Evolutionary conservation across 1,140 invertebrate genomes (phyloP).

Genomic region (Temnothorax longispinosus): DNA sequence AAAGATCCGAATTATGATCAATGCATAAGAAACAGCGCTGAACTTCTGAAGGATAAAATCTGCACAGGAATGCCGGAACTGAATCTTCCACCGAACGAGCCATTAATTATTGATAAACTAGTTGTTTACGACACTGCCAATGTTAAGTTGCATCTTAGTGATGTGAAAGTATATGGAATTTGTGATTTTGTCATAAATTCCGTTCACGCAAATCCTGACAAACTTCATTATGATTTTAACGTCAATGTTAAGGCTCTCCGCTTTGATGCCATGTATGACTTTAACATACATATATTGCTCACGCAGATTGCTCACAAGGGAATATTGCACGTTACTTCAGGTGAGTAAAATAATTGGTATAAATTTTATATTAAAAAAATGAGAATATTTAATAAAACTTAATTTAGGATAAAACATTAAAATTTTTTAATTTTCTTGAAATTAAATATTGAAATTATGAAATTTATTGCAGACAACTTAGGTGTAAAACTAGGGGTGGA

Average conservation of each 20-base stretch:
- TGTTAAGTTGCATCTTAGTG: conserved; percentile 84
- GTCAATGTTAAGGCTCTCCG: conserved; percentile 83
- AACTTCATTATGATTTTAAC: conserved; percentile 79
- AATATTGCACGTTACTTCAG: conserved; percentile 66
- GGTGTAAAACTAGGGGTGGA: conserved; percentile 50
- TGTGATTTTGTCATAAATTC: conserved; percentile 85
- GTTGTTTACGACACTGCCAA: conserved; percentile 79
- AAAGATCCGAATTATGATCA: conserved; percentile 87
- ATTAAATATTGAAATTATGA: background rate
- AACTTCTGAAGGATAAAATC: conserved; percentile 85
- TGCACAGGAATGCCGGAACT: conserved; percentile 82
- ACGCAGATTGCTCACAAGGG: conserved; percentile 77
- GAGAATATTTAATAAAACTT: background rate
- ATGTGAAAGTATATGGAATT: conserved; percentile 86
- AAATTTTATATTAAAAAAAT: background rate
- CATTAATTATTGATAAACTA: conserved; percentile 86
- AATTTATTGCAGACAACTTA: conserved; percentile 67
- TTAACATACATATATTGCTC: conserved; percentile 86
- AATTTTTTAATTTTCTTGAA: background rate
- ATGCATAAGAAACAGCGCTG: conserved; percentile 87
- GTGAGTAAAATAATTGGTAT: background rate
- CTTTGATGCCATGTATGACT: conserved; percentile 86
- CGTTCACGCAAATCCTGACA: conserved; percentile 86
- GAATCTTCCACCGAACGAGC: conserved; percentile 87
- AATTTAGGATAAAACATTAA: background rate